Percentiles rank a stretch among this genome's conserved stretches.
Evolutionary conservation across 2,113 vertebrate species (phyloP).

Genomic region (Pteruthius melanotis): DNA sequence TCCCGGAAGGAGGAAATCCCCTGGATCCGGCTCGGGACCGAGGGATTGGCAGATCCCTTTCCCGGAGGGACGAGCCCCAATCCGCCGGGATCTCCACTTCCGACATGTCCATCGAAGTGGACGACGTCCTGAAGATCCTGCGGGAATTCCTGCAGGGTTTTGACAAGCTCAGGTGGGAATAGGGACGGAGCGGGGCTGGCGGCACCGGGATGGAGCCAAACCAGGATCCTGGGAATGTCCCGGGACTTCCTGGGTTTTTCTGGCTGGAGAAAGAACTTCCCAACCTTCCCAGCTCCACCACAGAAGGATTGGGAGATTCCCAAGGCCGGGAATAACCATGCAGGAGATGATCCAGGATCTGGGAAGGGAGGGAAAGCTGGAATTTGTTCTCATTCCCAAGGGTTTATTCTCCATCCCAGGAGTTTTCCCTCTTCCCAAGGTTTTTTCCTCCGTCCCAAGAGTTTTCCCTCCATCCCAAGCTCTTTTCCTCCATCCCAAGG

Average conservation of each 20-base stretch:
- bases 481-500: accelerated
- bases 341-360: neutral
- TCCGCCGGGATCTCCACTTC: no score
- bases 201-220: neutral
- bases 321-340: neutral
- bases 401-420: accelerated
- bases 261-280: neutral
- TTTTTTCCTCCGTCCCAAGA: accelerated
- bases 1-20: neutral
- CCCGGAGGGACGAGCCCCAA: neutral
- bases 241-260: neutral
- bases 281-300: neutral
- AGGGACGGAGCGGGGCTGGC: accelerated
- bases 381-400: neutral
- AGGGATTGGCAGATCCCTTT: accelerated
- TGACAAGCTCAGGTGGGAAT: neutral
- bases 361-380: neutral
- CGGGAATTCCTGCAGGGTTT: neutral
- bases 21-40: accelerated
- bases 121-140: neutral
- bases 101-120: accelerated
- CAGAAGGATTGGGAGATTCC: neutral
- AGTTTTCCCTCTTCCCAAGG: accelerated
- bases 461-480: neutral
- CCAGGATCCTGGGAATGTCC: accelerated